Percentiles rank a stretch among this genome's conserved stretches.
These are phyloP conservation scores for Aphidius gifuensis DNA, from an alignment of 1,140 invertebrate genomes.

Conservation along the genomic window DNA sequence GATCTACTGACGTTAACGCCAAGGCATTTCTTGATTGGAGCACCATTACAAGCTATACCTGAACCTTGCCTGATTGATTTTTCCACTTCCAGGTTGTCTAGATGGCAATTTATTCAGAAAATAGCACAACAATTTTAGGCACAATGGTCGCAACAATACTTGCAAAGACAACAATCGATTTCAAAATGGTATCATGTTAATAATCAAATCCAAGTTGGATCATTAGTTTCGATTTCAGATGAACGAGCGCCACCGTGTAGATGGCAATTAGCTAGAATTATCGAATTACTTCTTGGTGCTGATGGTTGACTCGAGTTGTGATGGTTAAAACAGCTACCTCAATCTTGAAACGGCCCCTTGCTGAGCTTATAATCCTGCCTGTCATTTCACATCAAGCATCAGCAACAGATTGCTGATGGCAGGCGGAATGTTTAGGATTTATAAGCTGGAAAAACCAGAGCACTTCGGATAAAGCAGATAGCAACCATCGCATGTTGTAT, in stretches of 20 bases:
- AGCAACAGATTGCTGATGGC: no score
- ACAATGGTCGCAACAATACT: constrained; percentile 7
- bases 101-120: constrained; percentile 25
- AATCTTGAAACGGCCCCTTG: constrained; percentile 14
- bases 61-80: constrained; percentile 28
- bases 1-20: constrained; percentile 27
- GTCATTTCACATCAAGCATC: background rate
- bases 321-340: constrained; percentile 18
- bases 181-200: constrained; percentile 15
- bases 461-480: no score
- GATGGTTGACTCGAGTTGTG: constrained; percentile 21
- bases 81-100: constrained; percentile 7
- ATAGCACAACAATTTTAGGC: constrained; percentile 27
- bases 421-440: no score
- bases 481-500: no score
- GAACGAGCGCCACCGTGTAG: constrained; percentile 12
- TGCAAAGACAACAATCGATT: constrained; percentile 7
- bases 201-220: constrained; percentile 7
- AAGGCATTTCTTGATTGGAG: constrained; percentile 27
- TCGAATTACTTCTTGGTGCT: constrained; percentile 17
- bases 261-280: constrained; percentile 23
- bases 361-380: constrained; percentile 10
- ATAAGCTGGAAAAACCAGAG: no score
- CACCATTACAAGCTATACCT: constrained; percentile 22
- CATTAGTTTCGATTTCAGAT: constrained; percentile 15